Conservation (phyloP, 2,113 vertebrate species). For the Leptosomus discolor region DNA sequence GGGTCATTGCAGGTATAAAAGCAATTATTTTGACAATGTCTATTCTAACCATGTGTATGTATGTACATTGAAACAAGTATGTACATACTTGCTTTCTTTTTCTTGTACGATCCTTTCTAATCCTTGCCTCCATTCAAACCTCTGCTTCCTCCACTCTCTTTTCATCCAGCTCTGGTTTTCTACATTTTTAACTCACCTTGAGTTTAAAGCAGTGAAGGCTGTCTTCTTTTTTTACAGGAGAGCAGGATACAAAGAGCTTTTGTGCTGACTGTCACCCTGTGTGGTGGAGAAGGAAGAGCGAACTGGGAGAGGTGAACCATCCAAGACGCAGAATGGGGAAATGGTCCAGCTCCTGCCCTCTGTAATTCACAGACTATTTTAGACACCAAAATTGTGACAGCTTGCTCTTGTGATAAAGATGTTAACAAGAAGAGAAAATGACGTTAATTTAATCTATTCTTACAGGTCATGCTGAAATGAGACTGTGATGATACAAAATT, state of each 20-base stretch:
- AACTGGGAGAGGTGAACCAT: slow-evolving; percentile 35
- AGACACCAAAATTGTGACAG: slow-evolving; percentile 78
- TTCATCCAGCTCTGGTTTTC: background rate
- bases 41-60: background rate
- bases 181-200: background rate
- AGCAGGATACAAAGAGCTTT: slow-evolving; percentile 28
- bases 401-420: slow-evolving; percentile 81
- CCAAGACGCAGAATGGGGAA: slow-evolving; percentile 49
- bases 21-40: background rate
- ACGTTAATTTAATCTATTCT: slow-evolving; percentile 85
- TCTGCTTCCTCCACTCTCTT: background rate
- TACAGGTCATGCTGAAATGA: slow-evolving; percentile 79
- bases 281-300: slow-evolving; percentile 43
- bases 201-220: slow-evolving; percentile 2
- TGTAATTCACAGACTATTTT: slow-evolving; percentile 68
- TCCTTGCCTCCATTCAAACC: background rate
- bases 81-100: background rate
- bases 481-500: slow-evolving; percentile 81
- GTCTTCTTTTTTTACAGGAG: background rate
- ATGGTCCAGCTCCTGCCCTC: slow-evolving; percentile 60
- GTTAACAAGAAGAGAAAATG: slow-evolving; percentile 85
- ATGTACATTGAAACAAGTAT: background rate
- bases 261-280: slow-evolving; percentile 51
- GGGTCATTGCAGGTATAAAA: background rate
- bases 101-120: background rate